Conservation (phyloP, 2,888 invertebrate species). For the Drosophila lacicola region DNA sequence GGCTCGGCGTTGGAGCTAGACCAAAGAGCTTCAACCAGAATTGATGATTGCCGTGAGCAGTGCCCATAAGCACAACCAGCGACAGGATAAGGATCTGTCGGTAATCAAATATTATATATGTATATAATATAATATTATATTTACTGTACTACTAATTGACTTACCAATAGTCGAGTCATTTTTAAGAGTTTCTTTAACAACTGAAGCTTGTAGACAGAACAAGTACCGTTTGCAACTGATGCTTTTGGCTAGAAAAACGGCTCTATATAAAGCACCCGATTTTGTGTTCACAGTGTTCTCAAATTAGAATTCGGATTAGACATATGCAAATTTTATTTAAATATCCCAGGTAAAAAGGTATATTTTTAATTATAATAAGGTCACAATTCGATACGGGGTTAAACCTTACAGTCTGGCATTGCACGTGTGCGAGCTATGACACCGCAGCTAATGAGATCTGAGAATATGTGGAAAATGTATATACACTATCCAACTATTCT, state of each 20-base stretch:
- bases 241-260: background rate
- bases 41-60: conserved; percentile 14
- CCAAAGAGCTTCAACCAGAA: conserved; percentile 24
- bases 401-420: background rate
- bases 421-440: background rate
- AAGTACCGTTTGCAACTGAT: conserved; percentile 8
- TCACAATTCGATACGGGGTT: conserved; percentile 1
- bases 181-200: no score
- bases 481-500: no score
- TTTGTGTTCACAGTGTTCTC: background rate
- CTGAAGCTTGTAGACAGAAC: conserved; percentile 5
- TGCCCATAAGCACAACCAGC: conserved; percentile 35
- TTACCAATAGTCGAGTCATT: conserved; percentile 38
- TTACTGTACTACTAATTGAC: background rate
- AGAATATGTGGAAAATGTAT: no score
- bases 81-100: conserved; percentile 37
- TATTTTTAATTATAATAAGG: no score
- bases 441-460: background rate
- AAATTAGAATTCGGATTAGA: conserved; percentile 46
- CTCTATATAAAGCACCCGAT: conserved; percentile 26
- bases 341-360: no score
- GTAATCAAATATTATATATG: no score
- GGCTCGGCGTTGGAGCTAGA: background rate
- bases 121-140: no score
- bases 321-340: conserved; percentile 26